phyloP scores from a whole-genome alignment of 2,888 invertebrate species.

The Euplexia lucipara region DNA sequence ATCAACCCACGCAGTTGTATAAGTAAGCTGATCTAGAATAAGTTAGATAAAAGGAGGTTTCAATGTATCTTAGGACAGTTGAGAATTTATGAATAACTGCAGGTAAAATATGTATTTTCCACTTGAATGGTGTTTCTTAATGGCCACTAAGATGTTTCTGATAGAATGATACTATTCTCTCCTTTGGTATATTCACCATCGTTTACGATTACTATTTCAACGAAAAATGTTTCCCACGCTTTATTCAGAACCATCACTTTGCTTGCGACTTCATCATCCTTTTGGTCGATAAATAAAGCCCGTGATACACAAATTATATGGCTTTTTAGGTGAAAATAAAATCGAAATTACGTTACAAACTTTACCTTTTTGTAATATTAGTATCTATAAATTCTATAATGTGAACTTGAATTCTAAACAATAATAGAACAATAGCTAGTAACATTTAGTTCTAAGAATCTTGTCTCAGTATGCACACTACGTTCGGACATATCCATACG shows the following conservation, averaged over 20 bases:
- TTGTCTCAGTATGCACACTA: constrained; percentile 49
- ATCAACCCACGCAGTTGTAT: neutral
- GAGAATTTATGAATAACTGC: neutral
- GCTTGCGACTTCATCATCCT: too few relatives aligned
- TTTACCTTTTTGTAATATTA: too few relatives aligned
- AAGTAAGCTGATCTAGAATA: constrained; percentile 14
- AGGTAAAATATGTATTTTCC: neutral
- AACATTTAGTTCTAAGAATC: constrained; percentile 34
- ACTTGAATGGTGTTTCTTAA: neutral
- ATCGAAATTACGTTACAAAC: too few relatives aligned
- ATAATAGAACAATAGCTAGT: neutral
- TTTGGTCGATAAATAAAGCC: too few relatives aligned
- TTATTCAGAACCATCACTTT: too few relatives aligned
- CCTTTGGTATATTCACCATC: neutral
- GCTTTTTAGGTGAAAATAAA: too few relatives aligned
- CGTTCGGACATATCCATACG: constrained; percentile 63
- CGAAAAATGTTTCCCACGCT: too few relatives aligned
- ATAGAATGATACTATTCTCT: neutral
- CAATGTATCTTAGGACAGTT: neutral
- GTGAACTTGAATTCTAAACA: too few relatives aligned
- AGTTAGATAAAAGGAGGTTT: constrained; percentile 5
- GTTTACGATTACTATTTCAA: too few relatives aligned
- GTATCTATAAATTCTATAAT: too few relatives aligned
- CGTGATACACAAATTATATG: too few relatives aligned
- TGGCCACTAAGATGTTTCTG: neutral